A percentile compares a stretch with the other conserved stretches of the same genome.
Evolutionary conservation across 2,888 invertebrate species (phyloP).

Genomic region (Drosophila lacicola): DNA sequence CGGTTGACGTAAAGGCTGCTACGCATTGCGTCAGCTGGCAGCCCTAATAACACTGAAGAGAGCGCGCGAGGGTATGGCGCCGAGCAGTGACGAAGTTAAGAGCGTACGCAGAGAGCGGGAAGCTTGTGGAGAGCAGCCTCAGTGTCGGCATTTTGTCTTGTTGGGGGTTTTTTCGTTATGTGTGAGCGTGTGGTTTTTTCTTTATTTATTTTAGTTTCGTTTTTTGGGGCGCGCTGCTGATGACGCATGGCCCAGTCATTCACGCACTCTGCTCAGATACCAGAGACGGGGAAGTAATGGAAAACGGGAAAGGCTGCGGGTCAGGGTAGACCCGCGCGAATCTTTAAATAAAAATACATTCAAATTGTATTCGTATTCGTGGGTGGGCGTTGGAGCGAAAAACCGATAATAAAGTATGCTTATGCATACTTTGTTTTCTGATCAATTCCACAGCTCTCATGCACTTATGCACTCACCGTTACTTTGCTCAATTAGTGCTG

Average conservation of each 20-base stretch:
- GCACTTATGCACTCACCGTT: background rate
- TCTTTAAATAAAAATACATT: slow-evolving; percentile 42
- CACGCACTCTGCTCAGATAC: slow-evolving; percentile 11
- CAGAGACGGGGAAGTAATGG: background rate
- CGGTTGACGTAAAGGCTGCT: slow-evolving; percentile 63
- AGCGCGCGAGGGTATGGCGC: background rate
- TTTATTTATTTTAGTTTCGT: slow-evolving; percentile 31
- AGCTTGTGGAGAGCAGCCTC: slow-evolving; percentile 2
- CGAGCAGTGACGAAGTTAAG: slow-evolving; percentile 16
- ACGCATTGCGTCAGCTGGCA: slow-evolving; percentile 67
- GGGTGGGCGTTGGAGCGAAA: background rate
- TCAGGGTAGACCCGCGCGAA: slow-evolving; percentile 23
- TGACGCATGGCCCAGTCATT: slow-evolving; percentile 60
- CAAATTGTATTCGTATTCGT: background rate
- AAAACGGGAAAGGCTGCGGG: background rate
- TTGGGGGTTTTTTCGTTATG: slow-evolving; percentile 10
- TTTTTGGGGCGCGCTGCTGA: slow-evolving; percentile 36
- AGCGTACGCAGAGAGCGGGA: background rate
- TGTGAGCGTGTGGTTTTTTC: background rate
- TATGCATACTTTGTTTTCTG: slow-evolving; percentile 15
- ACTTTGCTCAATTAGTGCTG: slow-evolving; percentile 8
- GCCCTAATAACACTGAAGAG: background rate
- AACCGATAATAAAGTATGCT: slow-evolving; percentile 9
- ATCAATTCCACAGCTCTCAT: slow-evolving; percentile 3
- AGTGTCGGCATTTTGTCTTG: slow-evolving; percentile 23